Evolutionary conservation across 2,113 vertebrate species (phyloP).

Genomic region (Acinonyx jubatus): DNA sequence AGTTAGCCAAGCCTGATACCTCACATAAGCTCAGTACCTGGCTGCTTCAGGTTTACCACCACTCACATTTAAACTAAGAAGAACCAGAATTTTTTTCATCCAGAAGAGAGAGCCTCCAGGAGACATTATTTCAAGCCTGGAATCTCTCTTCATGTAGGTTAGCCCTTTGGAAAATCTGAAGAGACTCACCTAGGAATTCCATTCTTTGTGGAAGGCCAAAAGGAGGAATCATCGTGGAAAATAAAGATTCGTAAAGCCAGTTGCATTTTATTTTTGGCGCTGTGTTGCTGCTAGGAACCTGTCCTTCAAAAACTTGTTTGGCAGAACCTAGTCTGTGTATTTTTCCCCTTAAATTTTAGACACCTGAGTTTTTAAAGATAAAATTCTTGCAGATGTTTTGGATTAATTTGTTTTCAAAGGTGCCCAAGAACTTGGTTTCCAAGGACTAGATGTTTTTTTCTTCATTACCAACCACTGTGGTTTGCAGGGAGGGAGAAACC

Average conservation of each 20-base stretch:
- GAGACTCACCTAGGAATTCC: conserved; percentile 36
- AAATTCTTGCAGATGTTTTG: conserved; percentile 44
- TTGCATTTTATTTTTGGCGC: neutral
- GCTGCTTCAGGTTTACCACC: neutral
- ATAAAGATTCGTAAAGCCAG: neutral
- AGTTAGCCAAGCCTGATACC: neutral
- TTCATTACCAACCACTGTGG: neutral
- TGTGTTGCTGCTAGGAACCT: conserved; percentile 52
- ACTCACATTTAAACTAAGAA: conserved; percentile 31
- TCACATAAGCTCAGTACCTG: neutral
- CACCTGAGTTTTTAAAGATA: conserved; percentile 58
- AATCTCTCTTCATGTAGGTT: neutral
- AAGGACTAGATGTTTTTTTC: conserved; percentile 32
- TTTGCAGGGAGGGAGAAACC: neutral
- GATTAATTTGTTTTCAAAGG: conserved; percentile 55
- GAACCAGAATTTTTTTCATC: neutral
- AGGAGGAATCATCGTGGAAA: conserved; percentile 37
- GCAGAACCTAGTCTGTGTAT: neutral
- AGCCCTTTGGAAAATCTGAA: conserved; percentile 61
- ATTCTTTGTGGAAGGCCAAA: neutral
- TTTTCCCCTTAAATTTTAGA: conserved; percentile 16
- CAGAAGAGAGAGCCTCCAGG: neutral
- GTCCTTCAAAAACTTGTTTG: conserved; percentile 37
- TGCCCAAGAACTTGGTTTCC: conserved; percentile 35
- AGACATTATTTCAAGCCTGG: neutral